Conservation (phyloP, 2,797 vertebrate species). For the Enteromius trimaculatus region DNA sequence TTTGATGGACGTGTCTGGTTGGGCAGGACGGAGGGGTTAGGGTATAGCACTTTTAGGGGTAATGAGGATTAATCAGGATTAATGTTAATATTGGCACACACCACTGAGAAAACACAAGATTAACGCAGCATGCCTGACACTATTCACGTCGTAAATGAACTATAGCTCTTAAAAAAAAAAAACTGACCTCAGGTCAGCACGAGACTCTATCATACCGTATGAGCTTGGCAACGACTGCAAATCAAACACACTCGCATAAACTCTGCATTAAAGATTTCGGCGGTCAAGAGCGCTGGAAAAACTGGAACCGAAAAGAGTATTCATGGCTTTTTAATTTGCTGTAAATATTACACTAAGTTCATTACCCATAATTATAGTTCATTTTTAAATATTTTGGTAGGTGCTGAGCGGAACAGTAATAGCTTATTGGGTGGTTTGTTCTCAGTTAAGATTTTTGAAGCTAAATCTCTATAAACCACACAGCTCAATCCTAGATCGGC, state of each 20-base stretch:
- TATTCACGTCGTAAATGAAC: constrained; percentile 40
- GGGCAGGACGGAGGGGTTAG: constrained; percentile 51
- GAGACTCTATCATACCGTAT: constrained; percentile 27
- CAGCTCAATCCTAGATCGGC: not conserved
- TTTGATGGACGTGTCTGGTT: constrained; percentile 57
- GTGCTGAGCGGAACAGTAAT: constrained; percentile 8
- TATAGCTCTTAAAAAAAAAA: constrained; percentile 18
- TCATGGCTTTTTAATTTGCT: constrained; percentile 25
- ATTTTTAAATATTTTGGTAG: constrained; percentile 53
- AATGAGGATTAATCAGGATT: constrained; percentile 80
- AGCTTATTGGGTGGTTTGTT: constrained; percentile 12
- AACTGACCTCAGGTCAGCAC: constrained; percentile 30
- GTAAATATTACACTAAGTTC: constrained; percentile 20
- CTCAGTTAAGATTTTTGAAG: not conserved
- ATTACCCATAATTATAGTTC: constrained; percentile 41
- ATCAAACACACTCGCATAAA: constrained; percentile 46
- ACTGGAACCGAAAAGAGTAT: constrained; percentile 12
- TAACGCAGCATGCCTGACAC: constrained; percentile 61
- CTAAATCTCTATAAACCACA: not conserved
- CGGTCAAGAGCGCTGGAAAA: constrained; percentile 4
- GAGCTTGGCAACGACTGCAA: constrained; percentile 27
- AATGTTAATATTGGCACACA: constrained; percentile 73
- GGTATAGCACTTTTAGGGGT: constrained; percentile 73
- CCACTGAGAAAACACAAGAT: constrained; percentile 54
- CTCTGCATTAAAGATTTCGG: constrained; percentile 26